Evolutionary conservation across 64 coral and sea anemone species (phyloP), one percentile per base, ranked within the genome.

Genomic region (Trachythela sp.): DNA sequence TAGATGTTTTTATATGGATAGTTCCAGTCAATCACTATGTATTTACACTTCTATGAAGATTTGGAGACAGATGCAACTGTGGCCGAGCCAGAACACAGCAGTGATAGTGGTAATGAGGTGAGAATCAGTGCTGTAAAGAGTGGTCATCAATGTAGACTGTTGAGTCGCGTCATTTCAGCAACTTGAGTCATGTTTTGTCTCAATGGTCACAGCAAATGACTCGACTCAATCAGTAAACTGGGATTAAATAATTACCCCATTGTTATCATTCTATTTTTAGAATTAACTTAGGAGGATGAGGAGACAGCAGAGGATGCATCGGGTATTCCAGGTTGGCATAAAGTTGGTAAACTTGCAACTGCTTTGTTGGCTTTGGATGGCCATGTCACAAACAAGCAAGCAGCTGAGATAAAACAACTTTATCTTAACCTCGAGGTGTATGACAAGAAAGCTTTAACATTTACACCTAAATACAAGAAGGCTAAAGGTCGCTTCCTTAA

Each of bases 311-410:
- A 26, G 24, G 64, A 70, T 6, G 29, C 71, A 22, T 27, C 31
- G 13, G 71, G 24, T 4, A 77, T 77, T 22, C 71, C 71, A 77
- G 71, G 71, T 38, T 77, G 71, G 71, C 4, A 77, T 77, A 77
- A 77, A 77, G 71, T 77, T 77, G 71, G n/a, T 4, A 77, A 77
- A 38, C 71, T 77, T 77, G 71, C 31, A 2, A 4, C 24, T 32
- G 71, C 71, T 35, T 35, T 77, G 36, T 4, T 77, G 11, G 32
- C n/a, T 7, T 35, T 77, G 26, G 71, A 77, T 77, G 36, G 36
- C 32, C 32, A 77, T 77, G 71, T 77, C 4, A 77, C 71, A 77
- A 77, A 77, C 32, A 77, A 26, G 71, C 7, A 77, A 77, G 71
- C 71, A 34, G 71, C 24, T 34, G n/a, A 77, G 71, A 77, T 77